Evolutionary conservation across 2,888 invertebrate genomes (phyloP), one percentile per base, ranked within the genome.

Genomic region (Stictocephala bisonia): DNA sequence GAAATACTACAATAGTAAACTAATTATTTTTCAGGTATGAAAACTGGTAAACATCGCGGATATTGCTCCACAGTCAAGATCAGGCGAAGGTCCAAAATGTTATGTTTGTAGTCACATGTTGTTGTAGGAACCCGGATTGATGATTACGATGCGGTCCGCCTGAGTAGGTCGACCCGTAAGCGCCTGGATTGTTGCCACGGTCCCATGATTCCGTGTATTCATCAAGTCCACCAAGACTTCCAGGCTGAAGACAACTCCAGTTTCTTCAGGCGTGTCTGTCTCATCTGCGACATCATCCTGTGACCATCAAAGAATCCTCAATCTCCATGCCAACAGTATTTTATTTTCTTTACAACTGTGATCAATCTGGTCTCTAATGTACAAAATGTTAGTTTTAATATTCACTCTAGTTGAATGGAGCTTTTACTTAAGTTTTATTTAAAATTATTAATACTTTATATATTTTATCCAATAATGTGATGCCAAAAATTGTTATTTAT

Each of bases 211-310:
- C 56, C 53, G 13, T 70, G 70, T 41, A 48, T 48, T 15, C 50
- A 48, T 48, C 50, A 48, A 48, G 53, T 35, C 15, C 51, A 69
- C 15, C 56, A 26, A 27, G 11, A 24, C 11, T 27, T 1, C 35
- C 56, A 22, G 41, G 40, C 56, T 11, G 70, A 44, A 53, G 44
- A 53, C 56, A 15, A 35, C 40, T 13, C 40, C 40, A 27, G 70
- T 3, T 44, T 40, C 64, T 11, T 70, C 29, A 77, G 74, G 71
- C 74, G 72, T 24, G 70, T 77, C 68, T 75, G 77, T 72, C 58
- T 73, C 60, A 70, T 71, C 67, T 77, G 77, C 69, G 75, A 75
- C 60, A 64, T 72, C 74, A 73, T 77, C 77, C 77, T 77, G 77
- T 77, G 77, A 77, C 77, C 66, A 56, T 56, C 53, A 70, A 40